Percentiles rank a stretch among this genome's conserved stretches.
Conservation (phyloP, 1,140 invertebrate genomes). For the Zaprionus inermis region DNA sequence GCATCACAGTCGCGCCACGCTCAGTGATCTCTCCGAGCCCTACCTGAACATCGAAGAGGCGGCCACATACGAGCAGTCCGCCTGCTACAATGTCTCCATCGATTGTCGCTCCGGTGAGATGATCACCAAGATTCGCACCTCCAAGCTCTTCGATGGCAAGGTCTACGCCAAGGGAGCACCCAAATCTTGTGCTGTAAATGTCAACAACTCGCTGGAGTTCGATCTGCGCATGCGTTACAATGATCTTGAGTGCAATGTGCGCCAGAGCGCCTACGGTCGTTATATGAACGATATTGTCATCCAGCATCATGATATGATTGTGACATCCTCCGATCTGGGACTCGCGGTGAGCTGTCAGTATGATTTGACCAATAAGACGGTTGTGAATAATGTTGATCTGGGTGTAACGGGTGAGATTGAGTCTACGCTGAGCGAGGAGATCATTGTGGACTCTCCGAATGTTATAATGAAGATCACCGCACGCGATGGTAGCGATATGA, state of each 20-base stretch:
- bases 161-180: constrained; percentile 97
- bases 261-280: constrained; percentile 92
- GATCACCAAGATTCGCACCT: constrained; percentile 95
- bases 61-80: constrained; percentile 95
- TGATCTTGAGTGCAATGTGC: constrained; percentile 94
- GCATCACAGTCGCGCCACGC: constrained; percentile 94
- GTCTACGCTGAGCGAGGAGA: constrained; percentile 91
- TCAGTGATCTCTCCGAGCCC: constrained; percentile 95
- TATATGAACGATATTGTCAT: constrained; percentile 95
- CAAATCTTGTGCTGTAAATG: constrained; percentile 95
- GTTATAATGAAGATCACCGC: constrained; percentile 97
- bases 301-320: constrained; percentile 97
- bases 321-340: constrained; percentile 96
- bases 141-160: constrained; percentile 96
- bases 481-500: constrained; percentile 89
- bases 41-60: constrained; percentile 95
- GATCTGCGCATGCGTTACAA: constrained; percentile 95
- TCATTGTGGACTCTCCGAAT: constrained; percentile 95
- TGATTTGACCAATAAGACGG: constrained; percentile 96
- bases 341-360: constrained; percentile 96
- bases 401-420: constrained; percentile 94
- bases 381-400: constrained; percentile 95
- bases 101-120: constrained; percentile 96
- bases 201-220: constrained; percentile 93
- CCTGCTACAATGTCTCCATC: constrained; percentile 97